Base-by-base conservation (phyloP, 2,888 invertebrate species). In the Rhamnusium bicolor region DNA sequence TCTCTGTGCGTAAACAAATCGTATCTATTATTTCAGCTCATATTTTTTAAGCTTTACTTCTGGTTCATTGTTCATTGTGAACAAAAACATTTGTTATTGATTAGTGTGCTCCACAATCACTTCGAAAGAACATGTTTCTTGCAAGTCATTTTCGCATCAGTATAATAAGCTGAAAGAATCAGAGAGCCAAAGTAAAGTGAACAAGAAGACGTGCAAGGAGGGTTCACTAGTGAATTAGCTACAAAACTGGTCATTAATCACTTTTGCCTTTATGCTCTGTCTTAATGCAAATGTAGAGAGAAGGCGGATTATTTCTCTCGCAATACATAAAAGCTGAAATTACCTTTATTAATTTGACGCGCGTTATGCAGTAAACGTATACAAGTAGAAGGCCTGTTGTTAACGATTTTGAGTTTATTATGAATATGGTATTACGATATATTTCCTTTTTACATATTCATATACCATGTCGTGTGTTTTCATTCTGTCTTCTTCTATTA, bases 151-250 rank as follows among this genome's bases (percentile, higher is more conserved):
- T 54, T 62, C 29, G 56, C 68, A 72, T 72, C 72, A 72, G 67
- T 51, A 32, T 68, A 68, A 72, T 62, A 62, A 72, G 51, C 49
- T 21, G 49, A 53, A 24, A 56, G 56, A 29, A 54, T 40, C 40
- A 40, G 40, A 40, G 40, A 40, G n/a, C 40, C 12, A 40, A 40
- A 40, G 40, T 40, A 40, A 40, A 32, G 40, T n/a, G 40, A 40
- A 40, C 40, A 62, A 62, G 72, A 80, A 80, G 76, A 82, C 84
- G 83, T 84, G 83, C 82, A 78, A 82, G 79, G 80, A 79, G 83
- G 83, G 81, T 80, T 78, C 76, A 75, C 73, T 75, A 75, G 77
- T 79, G 83, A 82, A 84, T 84, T 83, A 84, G 77, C 80, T 79
- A 46, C 67, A 7, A 56, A 72, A 75, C 77, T 75, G 70, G 74